These are phyloP conservation scores for Pipistrellus nathusii DNA, from an alignment of 2,797 vertebrate genomes.

Conservation along the genomic window DNA sequence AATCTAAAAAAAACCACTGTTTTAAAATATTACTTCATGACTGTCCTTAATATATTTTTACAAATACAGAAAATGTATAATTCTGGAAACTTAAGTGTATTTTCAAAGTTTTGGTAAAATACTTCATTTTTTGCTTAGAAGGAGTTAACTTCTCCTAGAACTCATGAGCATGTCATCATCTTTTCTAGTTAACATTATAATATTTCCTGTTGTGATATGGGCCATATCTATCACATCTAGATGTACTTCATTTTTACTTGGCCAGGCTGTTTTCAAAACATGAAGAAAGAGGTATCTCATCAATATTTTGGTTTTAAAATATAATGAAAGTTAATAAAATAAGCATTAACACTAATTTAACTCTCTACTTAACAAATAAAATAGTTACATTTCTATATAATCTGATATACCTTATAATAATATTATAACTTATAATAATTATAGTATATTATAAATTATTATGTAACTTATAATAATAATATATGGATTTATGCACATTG, in stretches of 20 bases:
- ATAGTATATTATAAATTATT: too few species aligned
- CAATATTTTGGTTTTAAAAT: background rate
- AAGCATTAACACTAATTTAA: background rate
- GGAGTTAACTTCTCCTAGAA: background rate
- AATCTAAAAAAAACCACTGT: background rate
- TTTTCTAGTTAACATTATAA: background rate
- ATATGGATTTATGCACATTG: too few species aligned
- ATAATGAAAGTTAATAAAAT: background rate
- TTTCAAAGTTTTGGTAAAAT: conserved; percentile 26
- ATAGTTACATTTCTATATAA: background rate
- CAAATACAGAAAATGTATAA: background rate
- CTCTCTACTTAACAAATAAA: conserved; percentile 12
- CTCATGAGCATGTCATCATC: fast-evolving
- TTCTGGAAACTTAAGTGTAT: background rate
- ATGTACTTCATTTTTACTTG: conserved; percentile 4
- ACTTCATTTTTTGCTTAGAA: background rate
- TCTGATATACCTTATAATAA: background rate
- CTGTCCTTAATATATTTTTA: background rate
- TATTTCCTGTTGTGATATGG: background rate
- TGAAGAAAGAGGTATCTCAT: background rate
- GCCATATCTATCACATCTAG: background rate
- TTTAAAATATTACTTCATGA: background rate
- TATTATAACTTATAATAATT: background rate
- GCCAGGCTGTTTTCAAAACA: background rate
- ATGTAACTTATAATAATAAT: background rate